These are phyloP conservation scores for Eulemur albifrons DNA, from an alignment of 2,797 vertebrate genomes.

Conservation along the genomic window DNA sequence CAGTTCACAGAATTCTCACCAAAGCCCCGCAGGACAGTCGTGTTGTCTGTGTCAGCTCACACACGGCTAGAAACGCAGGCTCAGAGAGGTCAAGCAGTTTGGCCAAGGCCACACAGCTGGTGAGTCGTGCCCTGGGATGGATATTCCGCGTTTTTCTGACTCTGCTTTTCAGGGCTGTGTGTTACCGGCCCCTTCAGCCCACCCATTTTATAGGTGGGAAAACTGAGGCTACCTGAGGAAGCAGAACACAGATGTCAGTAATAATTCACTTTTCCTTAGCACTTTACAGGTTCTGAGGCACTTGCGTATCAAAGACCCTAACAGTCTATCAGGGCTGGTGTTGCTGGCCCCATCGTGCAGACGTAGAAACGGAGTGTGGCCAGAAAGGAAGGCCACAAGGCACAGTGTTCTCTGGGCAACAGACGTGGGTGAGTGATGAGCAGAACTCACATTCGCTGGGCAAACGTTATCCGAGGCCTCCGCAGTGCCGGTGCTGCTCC, in stretches of 20 bases:
- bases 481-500: fast-evolving
- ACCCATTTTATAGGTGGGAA: neutral
- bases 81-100: neutral
- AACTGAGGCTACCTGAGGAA: neutral
- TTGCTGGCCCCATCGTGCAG: neutral
- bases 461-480: neutral
- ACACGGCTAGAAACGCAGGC: neutral
- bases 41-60: neutral
- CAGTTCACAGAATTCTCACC: neutral
- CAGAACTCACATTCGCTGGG: neutral
- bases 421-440: neutral
- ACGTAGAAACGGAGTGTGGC: neutral
- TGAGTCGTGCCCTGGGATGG: neutral
- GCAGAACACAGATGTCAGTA: neutral
- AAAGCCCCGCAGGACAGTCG: neutral
- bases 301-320: neutral
- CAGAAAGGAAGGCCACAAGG: neutral
- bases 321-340: neutral
- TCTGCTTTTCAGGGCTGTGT: neutral
- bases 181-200: neutral
- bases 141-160: neutral
- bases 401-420: neutral
- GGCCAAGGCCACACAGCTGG: neutral
- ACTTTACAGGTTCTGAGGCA: no score
- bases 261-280: neutral